A percentile compares a stretch with the other conserved stretches of the same genome.
These are phyloP conservation scores for Drosophila pruinosa DNA, from an alignment of 1,140 invertebrate species.

Conservation along the genomic window DNA sequence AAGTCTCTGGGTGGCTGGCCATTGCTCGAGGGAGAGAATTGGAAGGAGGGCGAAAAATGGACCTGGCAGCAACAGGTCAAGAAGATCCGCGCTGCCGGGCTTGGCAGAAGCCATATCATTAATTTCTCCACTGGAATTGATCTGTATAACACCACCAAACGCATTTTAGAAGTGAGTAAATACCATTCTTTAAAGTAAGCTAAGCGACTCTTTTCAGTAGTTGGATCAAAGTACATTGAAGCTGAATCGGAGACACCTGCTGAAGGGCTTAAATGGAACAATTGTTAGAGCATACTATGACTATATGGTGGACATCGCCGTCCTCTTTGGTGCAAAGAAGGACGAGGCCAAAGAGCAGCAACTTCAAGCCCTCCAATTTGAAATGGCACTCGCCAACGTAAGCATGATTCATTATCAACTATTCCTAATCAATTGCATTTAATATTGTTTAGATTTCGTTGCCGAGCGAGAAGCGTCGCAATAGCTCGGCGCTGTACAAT, in stretches of 20 bases:
- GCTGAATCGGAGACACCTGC: conserved; percentile 93
- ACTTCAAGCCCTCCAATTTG: conserved; percentile 93
- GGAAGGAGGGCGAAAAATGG: conserved; percentile 88
- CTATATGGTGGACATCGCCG: conserved; percentile 94
- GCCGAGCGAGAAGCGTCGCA: conserved; percentile 94
- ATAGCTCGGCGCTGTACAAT: conserved; percentile 95
- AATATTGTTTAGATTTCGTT: conserved; percentile 90
- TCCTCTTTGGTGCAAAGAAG: conserved; percentile 92
- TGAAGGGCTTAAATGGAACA: conserved; percentile 91
- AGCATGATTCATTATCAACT: background rate
- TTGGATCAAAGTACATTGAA: conserved; percentile 96
- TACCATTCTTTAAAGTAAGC: background rate
- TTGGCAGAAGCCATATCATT: conserved; percentile 94
- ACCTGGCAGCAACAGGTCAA: conserved; percentile 93
- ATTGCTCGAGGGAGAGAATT: conserved; percentile 89
- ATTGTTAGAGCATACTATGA: conserved; percentile 90
- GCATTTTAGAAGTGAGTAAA: conserved; percentile 92
- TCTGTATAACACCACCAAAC: conserved; percentile 93
- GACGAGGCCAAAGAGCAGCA: conserved; percentile 88
- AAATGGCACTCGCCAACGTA: conserved; percentile 96
- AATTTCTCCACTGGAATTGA: conserved; percentile 95
- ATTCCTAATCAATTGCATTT: no score
- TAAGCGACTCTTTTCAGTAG: conserved; percentile 83
- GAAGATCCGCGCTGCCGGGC: conserved; percentile 90
- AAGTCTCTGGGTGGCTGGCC: conserved; percentile 94